Evolutionary conservation across 2,797 vertebrate genomes (phyloP), one percentile per base, ranked within the genome.

Genomic region (Peromyscus melanophrys): DNA sequence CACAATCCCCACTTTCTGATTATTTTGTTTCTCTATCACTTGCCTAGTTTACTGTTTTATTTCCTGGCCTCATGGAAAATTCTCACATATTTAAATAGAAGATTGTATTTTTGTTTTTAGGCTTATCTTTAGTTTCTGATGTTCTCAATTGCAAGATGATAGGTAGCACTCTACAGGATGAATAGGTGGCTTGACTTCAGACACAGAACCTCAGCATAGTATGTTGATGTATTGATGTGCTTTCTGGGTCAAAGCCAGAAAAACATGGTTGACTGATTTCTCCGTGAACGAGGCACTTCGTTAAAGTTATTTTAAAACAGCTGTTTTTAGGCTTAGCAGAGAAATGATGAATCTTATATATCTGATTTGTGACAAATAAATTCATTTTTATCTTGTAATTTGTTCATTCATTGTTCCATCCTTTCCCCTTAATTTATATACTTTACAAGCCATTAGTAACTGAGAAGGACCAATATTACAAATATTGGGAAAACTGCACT

Each of bases 361-460:
- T 63, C 96, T 92, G 34, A 25, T 63, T 94, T 91, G 80, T 95
- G 89, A 34, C 49, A 82, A 55, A 46, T 37, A 17, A 49, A 81
- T 90, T 93, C 86, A 96, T 84, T 95, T 96, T 92, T 95, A 52
- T 95, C 12, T 80, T 95, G 61, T 88, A 88, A 96, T 98, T 40
- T 95, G 29, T 93, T 69, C 84, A 76, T 82, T 73, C 34, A 5
- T 87, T 93, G 6, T 34, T 12, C 67, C 93, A 13, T 76, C 49
- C 27, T 86, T 93, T 90, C 43, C 92, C 81, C 87, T 95, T 63
- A 85, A 96, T 96, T 57, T 95, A 55, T 31, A 46, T 40, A 93
- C 85, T 96, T 92, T 83, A 71, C 94, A 91, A 87, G 6, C 29
- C 81, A 90, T 89, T 96, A 95, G 65, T 91, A 92, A 69, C 71